Evolutionary conservation across 2,888 invertebrate species (phyloP), one percentile per base, ranked within the genome.

Genomic region (Epinotia brunnichana): DNA sequence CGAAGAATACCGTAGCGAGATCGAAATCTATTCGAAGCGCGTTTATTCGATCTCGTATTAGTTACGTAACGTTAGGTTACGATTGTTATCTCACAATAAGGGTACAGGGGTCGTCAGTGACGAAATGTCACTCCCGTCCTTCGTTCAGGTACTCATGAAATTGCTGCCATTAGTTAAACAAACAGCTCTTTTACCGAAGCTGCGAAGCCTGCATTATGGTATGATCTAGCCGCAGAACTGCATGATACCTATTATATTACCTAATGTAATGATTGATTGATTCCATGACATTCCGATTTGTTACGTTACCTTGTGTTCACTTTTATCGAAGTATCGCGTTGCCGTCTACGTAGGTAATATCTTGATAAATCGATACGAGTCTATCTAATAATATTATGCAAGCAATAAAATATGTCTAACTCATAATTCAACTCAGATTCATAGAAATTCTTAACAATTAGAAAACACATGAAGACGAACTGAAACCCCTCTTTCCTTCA

Each of bases 181-280:
- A n/a, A 59, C 10, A 35, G 59, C 29, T 59, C n/a, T 59, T 59
- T 59, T 35, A 10, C 59, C 29, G 29, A n/a, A 35, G 59, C 35
- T n/a, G 21, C 21, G 1, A n/a, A n/a, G 1, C 21, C 1, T 24
- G 29, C 59, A 4, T 63, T 39, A 35, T 53, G 44, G 3, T 53
- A 51, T 51, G n/a, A 35, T 21, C 53, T 53, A 53, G 15, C 35
- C 11, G 11, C 19, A 17, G 13, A 56, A 56, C 24, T 56, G 24
- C 24, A 56, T 7, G 3, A 19, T 53, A 17, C 17, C 7, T 17
- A n/a, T 2, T 3, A 19, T 17, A n/a, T 2, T 3, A 19, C 17
- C 53, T 53, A 53, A 53, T 54, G 10, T 5, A 53, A 2, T 19
- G 2, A 11, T 13, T 19, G 13, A 21, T 54, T 41, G 3, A 0